Evolutionary conservation across 2,113 vertebrate species (phyloP).

Genomic region (Elaphurus davidianus): DNA sequence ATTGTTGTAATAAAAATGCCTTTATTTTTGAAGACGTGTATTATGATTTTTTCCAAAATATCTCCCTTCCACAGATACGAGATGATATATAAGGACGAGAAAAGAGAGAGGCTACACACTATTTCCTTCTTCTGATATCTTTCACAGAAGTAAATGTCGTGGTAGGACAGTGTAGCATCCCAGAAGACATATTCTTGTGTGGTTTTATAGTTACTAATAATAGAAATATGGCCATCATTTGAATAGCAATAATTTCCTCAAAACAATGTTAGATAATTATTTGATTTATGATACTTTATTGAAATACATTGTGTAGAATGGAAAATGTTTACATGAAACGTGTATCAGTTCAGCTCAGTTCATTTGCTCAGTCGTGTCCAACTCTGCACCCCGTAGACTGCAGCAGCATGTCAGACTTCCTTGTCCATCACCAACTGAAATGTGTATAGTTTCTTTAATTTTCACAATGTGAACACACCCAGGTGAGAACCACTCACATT

Average conservation of each 20-base stretch:
- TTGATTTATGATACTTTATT: not conserved
- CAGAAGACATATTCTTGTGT: not conserved
- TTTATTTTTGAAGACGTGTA: not conserved
- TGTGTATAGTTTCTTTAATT: not conserved
- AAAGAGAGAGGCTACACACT: not conserved
- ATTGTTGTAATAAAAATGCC: not conserved
- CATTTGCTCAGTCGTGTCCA: not conserved
- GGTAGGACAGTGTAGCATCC: not conserved
- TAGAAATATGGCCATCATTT: not conserved
- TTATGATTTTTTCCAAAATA: not conserved
- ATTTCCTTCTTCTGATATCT: not conserved
- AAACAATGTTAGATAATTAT: not conserved
- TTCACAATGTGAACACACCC: not conserved
- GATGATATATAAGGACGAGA: not conserved
- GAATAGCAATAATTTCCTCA: not conserved
- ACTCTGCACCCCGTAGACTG: not conserved
- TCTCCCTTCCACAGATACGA: not conserved
- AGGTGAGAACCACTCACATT: not conserved
- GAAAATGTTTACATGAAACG: not conserved
- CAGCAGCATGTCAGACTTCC: not conserved
- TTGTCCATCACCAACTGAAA: not conserved
- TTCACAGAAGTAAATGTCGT: not conserved
- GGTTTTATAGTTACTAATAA: not conserved
- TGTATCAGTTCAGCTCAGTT: not conserved
- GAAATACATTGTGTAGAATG: not conserved